phyloP scores from a whole-genome alignment of 2,888 invertebrate genomes.

The Agriotes lineatus region DNA sequence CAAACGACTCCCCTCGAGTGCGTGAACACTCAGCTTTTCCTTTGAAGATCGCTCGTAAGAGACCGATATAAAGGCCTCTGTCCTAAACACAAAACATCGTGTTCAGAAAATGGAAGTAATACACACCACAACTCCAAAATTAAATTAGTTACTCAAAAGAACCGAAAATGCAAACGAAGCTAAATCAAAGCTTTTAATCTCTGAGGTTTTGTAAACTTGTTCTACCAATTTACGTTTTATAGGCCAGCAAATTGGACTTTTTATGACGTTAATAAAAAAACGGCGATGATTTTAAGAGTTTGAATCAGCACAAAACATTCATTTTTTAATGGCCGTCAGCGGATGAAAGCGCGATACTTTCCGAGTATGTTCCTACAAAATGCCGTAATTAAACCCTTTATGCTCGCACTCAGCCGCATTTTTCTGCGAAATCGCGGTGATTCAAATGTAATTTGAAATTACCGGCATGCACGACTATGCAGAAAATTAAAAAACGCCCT shows the following conservation, averaged over 20 bases:
- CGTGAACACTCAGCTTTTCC: constrained; percentile 29
- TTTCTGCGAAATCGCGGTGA: background rate
- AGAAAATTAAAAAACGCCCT: too few species aligned
- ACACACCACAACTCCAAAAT: constrained; percentile 29
- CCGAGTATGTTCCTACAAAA: background rate
- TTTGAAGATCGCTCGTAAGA: constrained; percentile 26
- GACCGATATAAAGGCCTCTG: constrained; percentile 26
- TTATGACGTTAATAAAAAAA: constrained; percentile 16
- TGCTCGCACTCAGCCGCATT: background rate
- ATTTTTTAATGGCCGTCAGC: constrained; percentile 5
- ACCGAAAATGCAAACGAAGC: constrained; percentile 24
- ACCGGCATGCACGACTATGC: too few species aligned
- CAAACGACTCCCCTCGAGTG: constrained; percentile 23
- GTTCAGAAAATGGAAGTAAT: constrained; percentile 34
- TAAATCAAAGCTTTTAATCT: constrained; percentile 29
- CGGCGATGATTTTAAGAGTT: constrained; percentile 16
- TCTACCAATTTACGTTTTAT: constrained; percentile 24
- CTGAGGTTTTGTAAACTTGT: constrained; percentile 19
- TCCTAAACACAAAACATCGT: constrained; percentile 28
- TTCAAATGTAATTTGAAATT: too few species aligned
- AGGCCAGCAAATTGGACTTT: constrained; percentile 19
- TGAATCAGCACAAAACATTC: constrained; percentile 16
- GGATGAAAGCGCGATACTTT: background rate
- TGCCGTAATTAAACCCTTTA: constrained; percentile 1
- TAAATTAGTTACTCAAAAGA: constrained; percentile 37